A percentile compares a stretch with the other conserved stretches of the same genome.
Conservation (phyloP, 35 echinoderm and acorn worm species). For the Lytechinus pictus region DNA sequence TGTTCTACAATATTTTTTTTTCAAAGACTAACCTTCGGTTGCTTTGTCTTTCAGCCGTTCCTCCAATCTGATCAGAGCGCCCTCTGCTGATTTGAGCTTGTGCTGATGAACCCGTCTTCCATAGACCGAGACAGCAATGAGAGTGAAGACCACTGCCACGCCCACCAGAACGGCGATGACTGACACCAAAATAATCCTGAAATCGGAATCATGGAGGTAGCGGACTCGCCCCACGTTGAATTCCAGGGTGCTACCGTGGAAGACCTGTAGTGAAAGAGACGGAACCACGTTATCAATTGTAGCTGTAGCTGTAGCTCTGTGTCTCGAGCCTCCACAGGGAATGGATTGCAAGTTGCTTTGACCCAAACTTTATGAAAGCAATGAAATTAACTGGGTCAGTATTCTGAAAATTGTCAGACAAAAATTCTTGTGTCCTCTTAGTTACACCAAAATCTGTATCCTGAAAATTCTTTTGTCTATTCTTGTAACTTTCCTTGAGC, state of each 20-base stretch:
- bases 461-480: no score
- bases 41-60: conserved; percentile 45
- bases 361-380: no score
- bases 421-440: no score
- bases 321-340: no score
- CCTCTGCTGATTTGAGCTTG: conserved; percentile 32
- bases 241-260: neutral
- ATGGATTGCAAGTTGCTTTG: no score
- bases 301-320: no score
- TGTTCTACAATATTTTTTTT: no score
- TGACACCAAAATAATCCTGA: conserved; percentile 18
- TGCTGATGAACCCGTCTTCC: conserved; percentile 34
- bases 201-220: neutral
- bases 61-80: conserved; percentile 7
- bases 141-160: conserved; percentile 8
- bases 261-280: neutral
- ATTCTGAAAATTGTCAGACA: no score
- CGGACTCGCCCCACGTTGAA: neutral
- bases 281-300: no score
- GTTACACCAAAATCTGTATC: no score
- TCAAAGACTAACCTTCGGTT: conserved; percentile 21
- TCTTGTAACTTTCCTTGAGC: no score
- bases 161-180: conserved; percentile 3
- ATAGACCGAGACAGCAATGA: conserved; percentile 25
- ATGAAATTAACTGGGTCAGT: no score